Base-by-base conservation (phyloP, 1,140 invertebrate genomes). In the Rhopalosiphum maidis region DNA sequence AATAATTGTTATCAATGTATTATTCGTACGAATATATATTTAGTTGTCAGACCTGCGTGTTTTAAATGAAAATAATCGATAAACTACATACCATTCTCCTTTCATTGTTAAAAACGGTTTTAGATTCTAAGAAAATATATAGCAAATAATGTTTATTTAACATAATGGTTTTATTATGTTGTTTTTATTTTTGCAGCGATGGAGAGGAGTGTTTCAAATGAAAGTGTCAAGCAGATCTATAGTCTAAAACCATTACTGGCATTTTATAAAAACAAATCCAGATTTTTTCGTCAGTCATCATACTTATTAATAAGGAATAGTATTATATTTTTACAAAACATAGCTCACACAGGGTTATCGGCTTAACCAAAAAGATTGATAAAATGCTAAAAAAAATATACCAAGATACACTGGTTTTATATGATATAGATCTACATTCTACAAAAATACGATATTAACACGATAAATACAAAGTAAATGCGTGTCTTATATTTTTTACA, bases 51-150 rank as follows among this genome's bases (percentile, higher is more conserved):
- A 77, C 60, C 60, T 77, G 60, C 60, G 60, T 77, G 11, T 77
- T 77, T 77, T n/a, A n/a, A 77, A 77, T 77, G 60, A 77, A n/a
- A 77, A 77, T 77, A 77, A 77, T 77, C 60, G 60, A 77, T 77
- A 77, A 18, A n/a, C 4, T 18, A 77, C 60, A 30, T 77, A 77
- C 30, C n/a, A n/a, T n/a, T 77, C n/a, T 35, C n/a, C 60, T 77
- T n/a, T 18, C 15, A 77, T 77, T 77, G 60, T 77, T 77, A 77
- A 15, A n/a, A 68, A 77, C 60, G 18, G 60, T n/a, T 77, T 77
- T 77, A n/a, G 60, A 77, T 77, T 77, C 60, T 77, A 7, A 77
- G 60, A 5, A 77, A 77, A 77, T 77, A n/a, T n/a, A 77, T 18
- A n/a, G 60, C n/a, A n/a, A 77, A 77, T n/a, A 68, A 68, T 77